Base-by-base conservation (phyloP, 2,113 vertebrate species). In the Illadopsis cleaveri region DNA sequence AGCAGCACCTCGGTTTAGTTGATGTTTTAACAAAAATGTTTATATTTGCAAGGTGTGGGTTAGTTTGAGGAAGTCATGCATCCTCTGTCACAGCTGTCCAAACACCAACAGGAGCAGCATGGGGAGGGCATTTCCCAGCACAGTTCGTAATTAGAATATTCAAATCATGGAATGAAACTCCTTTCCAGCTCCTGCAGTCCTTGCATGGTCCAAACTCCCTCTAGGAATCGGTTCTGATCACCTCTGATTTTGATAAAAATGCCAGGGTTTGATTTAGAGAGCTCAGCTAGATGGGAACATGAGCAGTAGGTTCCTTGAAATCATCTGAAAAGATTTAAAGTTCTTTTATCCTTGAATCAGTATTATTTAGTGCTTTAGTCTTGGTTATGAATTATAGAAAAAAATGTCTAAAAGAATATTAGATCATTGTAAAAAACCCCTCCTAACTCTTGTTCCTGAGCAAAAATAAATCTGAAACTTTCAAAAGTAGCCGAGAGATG, bases 391-490 rank as follows among this genome's bases (percentile, higher is more conserved):
- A 44, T 86, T 76, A 35, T 28, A 71, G 40, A 19, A 86, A 93
- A 40, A 14, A 64, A 77, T 90, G 23, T 77, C 85, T 65, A 53
- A 93, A 91, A 40, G 82, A 72, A 18, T 35, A 35, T 68, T 66
- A 75, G 31, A 48, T 80, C 72, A 69, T 8, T 47, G 33, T 42
- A 51, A 72, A 53, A 22, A 16, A 2, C 0, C 2, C 10, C 31
- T 37, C 8, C 15, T 24, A 85, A 47, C 9, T 54, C 2, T 58
- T 94, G 12, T 83, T 48, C 27, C 73, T 53, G 33, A 54, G 45
- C 88, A 77, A 93, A 94, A 97, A 93, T 77, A 62, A 79, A 53
- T 37, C 22, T 56, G 38, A 87, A 87, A 80, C 47, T 89, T 82
- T 91, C 33, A 62, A 62, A 80, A 92, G 72, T 53, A 72, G 86